Evolutionary conservation across 2,113 vertebrate species (phyloP).

Genomic region (Urocolius indicus): DNA sequence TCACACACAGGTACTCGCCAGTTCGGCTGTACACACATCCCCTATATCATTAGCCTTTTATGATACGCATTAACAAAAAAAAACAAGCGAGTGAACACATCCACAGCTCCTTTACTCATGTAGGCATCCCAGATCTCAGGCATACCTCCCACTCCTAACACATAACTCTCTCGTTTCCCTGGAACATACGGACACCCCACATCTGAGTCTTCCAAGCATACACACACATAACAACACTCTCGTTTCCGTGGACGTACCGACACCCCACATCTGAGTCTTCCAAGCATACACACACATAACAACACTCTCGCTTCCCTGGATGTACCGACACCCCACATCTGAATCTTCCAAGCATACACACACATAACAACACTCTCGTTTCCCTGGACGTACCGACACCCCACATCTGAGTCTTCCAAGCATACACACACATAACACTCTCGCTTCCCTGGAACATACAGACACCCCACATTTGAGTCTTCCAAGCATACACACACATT

Average conservation of each 20-base stretch:
- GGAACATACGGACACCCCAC: neutral
- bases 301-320: too few relatives aligned
- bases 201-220: neutral
- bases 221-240: rapidly evolving
- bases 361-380: neutral
- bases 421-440: too few relatives aligned
- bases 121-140: neutral
- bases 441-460: too few relatives aligned
- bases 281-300: rapidly evolving
- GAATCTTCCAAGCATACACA: rapidly evolving
- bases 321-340: too few relatives aligned
- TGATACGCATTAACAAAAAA: rapidly evolving
- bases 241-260: too few relatives aligned
- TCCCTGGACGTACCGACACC: rapidly evolving
- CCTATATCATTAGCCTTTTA: neutral
- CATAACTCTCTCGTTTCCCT: rapidly evolving
- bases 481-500: too few relatives aligned
- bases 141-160: neutral
- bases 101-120: rapidly evolving
- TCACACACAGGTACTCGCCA: neutral
- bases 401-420: neutral
- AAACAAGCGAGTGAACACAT: rapidly evolving
- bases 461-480: too few relatives aligned
- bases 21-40: rapidly evolving
- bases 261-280: neutral